Conservation (phyloP, 2,888 invertebrate genomes). For the Melieria crassipennis region DNA sequence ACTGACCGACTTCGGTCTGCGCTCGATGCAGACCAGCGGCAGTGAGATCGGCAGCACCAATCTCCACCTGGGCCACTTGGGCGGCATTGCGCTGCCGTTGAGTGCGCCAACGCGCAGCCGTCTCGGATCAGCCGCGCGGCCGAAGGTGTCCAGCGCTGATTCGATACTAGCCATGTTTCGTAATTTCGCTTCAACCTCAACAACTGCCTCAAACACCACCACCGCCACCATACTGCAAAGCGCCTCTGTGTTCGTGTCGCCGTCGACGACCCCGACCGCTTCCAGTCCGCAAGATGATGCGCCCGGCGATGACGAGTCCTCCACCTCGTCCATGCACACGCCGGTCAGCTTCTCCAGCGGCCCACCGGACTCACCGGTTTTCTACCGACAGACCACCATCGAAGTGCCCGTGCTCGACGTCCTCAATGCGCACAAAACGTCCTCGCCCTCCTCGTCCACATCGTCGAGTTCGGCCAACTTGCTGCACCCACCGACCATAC, state of each 20-base stretch:
- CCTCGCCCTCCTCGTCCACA: conserved; percentile 58
- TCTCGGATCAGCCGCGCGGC: conserved; percentile 54
- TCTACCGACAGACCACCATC: conserved; percentile 67
- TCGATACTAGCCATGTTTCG: conserved; percentile 83
- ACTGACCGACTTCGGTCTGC: conserved; percentile 69
- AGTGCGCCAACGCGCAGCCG: conserved; percentile 38
- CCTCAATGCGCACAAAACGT: conserved; percentile 72
- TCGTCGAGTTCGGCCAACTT: conserved; percentile 67
- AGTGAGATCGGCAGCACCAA: conserved; percentile 55
- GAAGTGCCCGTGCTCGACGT: conserved; percentile 75
- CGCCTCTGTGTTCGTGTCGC: conserved; percentile 72
- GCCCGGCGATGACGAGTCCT: conserved; percentile 75
- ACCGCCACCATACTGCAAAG: conserved; percentile 44
- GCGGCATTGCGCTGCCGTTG: conserved; percentile 32
- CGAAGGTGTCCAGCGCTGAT: conserved; percentile 81
- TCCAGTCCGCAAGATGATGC: conserved; percentile 80
- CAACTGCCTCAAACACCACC: conserved; percentile 29
- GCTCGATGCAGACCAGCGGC: conserved; percentile 46
- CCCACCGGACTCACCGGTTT: conserved; percentile 73
- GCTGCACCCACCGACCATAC: conserved; percentile 78
- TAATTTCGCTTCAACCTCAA: conserved; percentile 72
- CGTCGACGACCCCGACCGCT: conserved; percentile 78
- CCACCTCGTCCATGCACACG: conserved; percentile 74
- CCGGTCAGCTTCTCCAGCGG: conserved; percentile 71
- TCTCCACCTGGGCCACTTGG: conserved; percentile 31